Evolutionary conservation across 2,888 invertebrate species (phyloP).

Genomic region (Drosophila recens): DNA sequence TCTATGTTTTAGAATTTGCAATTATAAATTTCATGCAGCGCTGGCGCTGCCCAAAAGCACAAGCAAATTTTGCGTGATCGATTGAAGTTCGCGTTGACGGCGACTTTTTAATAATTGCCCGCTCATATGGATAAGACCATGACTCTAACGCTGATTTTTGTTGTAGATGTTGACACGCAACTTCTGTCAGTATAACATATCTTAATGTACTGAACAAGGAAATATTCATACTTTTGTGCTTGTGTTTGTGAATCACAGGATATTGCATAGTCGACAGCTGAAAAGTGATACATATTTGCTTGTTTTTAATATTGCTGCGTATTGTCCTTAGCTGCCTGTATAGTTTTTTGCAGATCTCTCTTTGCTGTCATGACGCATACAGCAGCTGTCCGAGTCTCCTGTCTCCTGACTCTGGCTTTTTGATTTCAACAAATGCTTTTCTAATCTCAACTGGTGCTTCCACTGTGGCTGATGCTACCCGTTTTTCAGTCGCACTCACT

Average conservation of each 20-base stretch:
- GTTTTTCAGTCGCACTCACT: background rate
- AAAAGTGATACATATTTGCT: background rate
- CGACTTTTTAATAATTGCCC: no score
- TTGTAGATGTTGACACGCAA: no score
- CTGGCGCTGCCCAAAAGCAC: no score
- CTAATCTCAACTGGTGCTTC: slow-evolving; percentile 69
- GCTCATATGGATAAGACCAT: no score
- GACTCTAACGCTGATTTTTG: no score
- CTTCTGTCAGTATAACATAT: no score
- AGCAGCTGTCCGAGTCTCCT: slow-evolving; percentile 43
- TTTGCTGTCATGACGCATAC: slow-evolving; percentile 49
- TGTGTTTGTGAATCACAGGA: background rate
- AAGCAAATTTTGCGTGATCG: no score
- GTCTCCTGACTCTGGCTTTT: slow-evolving; percentile 66
- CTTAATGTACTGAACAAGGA: no score
- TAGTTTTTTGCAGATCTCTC: slow-evolving; percentile 13
- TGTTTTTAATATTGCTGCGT: slow-evolving; percentile 51
- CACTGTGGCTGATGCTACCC: slow-evolving; percentile 18
- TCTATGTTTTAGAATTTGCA: no score
- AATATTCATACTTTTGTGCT: no score
- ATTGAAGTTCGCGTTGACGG: no score
- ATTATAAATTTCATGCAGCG: no score
- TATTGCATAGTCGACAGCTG: slow-evolving; percentile 5
- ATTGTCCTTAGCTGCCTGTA: slow-evolving; percentile 32
- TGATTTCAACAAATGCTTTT: slow-evolving; percentile 78